Evolutionary conservation across 2,797 vertebrate genomes (phyloP).

Genomic region (Ctenopoma kingsleyae): DNA sequence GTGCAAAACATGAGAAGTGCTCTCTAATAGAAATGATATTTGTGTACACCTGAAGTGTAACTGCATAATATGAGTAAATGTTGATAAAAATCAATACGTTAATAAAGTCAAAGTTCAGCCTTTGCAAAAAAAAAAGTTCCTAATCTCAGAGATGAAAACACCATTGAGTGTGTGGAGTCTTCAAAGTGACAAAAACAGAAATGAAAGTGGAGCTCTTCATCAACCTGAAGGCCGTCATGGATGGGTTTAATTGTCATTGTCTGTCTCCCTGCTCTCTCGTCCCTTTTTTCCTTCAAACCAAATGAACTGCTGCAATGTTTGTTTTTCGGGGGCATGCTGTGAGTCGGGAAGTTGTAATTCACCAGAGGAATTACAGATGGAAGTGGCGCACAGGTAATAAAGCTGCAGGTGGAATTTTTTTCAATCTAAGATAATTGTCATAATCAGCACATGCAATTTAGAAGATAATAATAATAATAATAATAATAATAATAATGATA

Average conservation of each 20-base stretch:
- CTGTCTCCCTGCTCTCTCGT: slow-evolving; percentile 55
- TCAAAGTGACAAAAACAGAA: slow-evolving; percentile 35
- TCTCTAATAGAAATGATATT: not conserved
- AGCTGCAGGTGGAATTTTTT: slow-evolving; percentile 68
- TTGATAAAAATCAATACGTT: too few relatives aligned
- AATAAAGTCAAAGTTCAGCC: too few relatives aligned
- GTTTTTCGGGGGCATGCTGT: slow-evolving; percentile 58
- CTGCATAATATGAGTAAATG: too few relatives aligned
- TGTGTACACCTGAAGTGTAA: not conserved
- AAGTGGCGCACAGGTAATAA: slow-evolving; percentile 57
- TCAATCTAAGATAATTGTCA: slow-evolving; percentile 61
- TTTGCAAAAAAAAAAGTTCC: not conserved
- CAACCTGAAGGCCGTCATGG: slow-evolving; percentile 43
- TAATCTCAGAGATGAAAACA: slow-evolving; percentile 17
- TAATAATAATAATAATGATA: slow-evolving; percentile 22
- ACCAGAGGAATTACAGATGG: slow-evolving; percentile 55
- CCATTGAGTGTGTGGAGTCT: slow-evolving; percentile 22
- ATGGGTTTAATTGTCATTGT: slow-evolving; percentile 69
- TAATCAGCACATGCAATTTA: slow-evolving; percentile 52
- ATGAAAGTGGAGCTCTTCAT: slow-evolving; percentile 28
- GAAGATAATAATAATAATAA: slow-evolving; percentile 29
- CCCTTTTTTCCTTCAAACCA: slow-evolving; percentile 49
- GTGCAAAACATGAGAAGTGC: slow-evolving; percentile 8
- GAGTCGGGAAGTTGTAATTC: slow-evolving; percentile 62
- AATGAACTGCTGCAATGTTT: slow-evolving; percentile 68